Evolutionary conservation across 2,888 invertebrate species (phyloP), one percentile per base, ranked within the genome.

Genomic region (Nudaria mundana): DNA sequence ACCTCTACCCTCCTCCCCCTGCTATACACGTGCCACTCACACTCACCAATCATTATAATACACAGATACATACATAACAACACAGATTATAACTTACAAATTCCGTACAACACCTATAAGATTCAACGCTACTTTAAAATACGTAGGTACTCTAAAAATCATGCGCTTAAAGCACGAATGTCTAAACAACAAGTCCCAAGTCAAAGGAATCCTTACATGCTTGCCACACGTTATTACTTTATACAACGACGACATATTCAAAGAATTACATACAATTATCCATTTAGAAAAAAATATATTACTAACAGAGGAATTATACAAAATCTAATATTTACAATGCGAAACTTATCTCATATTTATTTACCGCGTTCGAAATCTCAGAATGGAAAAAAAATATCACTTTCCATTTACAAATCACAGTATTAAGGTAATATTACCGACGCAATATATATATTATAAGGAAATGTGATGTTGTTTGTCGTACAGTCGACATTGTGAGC

Each of bases 161-260:
- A 81, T 81, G 77, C 82, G 84, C 87, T 86, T 75, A 77, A 63
- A 86, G 86, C 86, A 82, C 85, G 73, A 77, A 73, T n/a, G 69
- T 74, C 68, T 71, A 71, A 71, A 71, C 65, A 81, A 81, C 72
- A 71, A 66, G 56, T 64, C 60, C 68, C 69, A 69, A 66, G 68
- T 61, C 56, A 67, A 65, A 63, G n/a, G n/a, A 68, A 60, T 34
- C 24, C 25, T 34, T 37, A 39, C 49, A 52, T 32, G 44, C 20
- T 7, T 20, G 8, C 18, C 57, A 56, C 56, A 44, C 16, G 28
- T 29, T 29, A 25, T 29, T 43, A 52, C 5, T 64, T 58, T 60
- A 38, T 47, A 55, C 38, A 43, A 42, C 40, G 40, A 36, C 32
- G 56, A 58, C 49, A 52, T 54, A 56, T 56, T 41, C 56, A 53